These are phyloP conservation scores for Sinella curviseta DNA, from an alignment of 1,140 invertebrate species.

Conservation along the genomic window DNA sequence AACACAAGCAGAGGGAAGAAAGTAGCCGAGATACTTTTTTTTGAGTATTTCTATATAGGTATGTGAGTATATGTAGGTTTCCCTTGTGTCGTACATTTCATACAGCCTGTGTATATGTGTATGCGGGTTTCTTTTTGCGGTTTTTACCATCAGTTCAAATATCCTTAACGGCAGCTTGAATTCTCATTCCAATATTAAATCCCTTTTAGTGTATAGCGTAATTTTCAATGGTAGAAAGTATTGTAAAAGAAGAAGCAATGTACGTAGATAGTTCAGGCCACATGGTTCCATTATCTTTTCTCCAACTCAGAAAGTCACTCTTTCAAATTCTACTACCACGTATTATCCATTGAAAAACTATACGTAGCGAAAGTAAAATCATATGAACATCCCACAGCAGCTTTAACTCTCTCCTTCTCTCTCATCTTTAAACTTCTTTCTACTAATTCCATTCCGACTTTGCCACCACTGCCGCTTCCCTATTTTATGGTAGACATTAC, in stretches of 20 bases:
- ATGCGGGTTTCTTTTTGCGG: constrained; percentile 11
- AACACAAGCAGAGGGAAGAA: background rate
- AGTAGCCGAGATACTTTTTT: too few species aligned
- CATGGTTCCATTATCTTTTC: constrained; percentile 29
- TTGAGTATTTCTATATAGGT: too few species aligned
- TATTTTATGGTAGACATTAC: background rate
- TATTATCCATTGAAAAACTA: too few species aligned
- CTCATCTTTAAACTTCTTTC: background rate
- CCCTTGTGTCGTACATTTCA: background rate
- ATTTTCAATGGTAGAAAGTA: constrained; percentile 2
- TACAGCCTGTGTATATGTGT: background rate
- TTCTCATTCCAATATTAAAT: constrained; percentile 38
- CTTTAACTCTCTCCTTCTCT: background rate
- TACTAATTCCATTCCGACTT: too few species aligned
- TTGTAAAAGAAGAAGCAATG: too few species aligned
- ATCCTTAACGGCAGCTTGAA: constrained; percentile 29
- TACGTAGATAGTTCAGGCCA: background rate
- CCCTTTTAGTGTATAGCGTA: constrained; percentile 22
- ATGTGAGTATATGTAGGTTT: background rate
- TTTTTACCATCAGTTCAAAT: constrained; percentile 32
- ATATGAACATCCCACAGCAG: background rate
- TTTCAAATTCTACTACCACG: too few species aligned
- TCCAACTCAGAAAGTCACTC: background rate
- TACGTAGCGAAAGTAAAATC: too few species aligned
- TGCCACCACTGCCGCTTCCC: background rate